Percentiles rank a stretch among this genome's conserved stretches.
phyloP scores from a whole-genome alignment of 2,113 vertebrate species.

The Fulica atra region DNA sequence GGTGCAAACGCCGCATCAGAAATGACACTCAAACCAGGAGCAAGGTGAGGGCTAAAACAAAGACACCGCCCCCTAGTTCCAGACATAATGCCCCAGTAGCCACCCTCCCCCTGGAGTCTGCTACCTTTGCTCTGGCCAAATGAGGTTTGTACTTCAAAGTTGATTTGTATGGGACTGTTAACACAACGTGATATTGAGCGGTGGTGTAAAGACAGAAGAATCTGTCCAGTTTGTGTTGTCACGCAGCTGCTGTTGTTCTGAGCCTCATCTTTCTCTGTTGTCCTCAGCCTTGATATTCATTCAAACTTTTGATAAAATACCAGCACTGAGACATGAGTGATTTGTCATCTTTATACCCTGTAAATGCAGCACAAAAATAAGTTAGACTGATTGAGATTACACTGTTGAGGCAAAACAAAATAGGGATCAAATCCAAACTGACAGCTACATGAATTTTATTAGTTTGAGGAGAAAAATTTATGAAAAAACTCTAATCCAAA shows the following conservation, averaged over 20 bases:
- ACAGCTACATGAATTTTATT: slow-evolving; percentile 68
- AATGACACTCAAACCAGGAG: not conserved
- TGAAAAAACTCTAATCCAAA: slow-evolving; percentile 63
- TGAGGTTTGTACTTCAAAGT: not conserved
- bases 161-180: not conserved
- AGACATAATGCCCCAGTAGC: not conserved
- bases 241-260: not conserved
- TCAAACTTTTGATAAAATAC: slow-evolving; percentile 46
- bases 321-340: slow-evolving; percentile 19
- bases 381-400: slow-evolving; percentile 51
- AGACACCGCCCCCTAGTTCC: not conserved
- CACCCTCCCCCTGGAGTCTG: not conserved
- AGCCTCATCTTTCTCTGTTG: not conserved
- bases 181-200: not conserved
- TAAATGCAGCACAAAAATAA: slow-evolving; percentile 62
- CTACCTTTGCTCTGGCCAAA: not conserved
- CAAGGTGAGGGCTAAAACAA: not conserved
- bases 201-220: not conserved
- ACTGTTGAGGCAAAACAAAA: slow-evolving; percentile 64
- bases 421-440: slow-evolving; percentile 63
- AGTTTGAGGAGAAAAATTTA: slow-evolving; percentile 52
- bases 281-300: slow-evolving; percentile 15
- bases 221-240: not conserved
- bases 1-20: not conserved
- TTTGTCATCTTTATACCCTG: slow-evolving; percentile 58